Conservation (phyloP, 2,888 invertebrate species). For the Ctenicera cuprea region DNA sequence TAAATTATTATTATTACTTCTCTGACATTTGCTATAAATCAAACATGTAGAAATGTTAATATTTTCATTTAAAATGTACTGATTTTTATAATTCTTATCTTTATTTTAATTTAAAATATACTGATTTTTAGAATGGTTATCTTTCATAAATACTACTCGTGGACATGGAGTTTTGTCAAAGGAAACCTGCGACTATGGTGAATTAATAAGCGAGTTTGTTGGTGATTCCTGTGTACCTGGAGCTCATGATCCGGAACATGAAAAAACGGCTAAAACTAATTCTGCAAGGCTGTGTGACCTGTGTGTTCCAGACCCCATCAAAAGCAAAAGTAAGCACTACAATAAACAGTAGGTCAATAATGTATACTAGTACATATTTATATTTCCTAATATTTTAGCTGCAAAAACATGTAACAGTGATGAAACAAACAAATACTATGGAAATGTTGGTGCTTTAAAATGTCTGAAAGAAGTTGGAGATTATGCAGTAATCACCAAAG, state of each 20-base stretch:
- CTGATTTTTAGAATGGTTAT: constrained; percentile 75
- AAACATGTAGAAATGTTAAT: too few relatives aligned
- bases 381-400: constrained; percentile 40
- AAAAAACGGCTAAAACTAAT: constrained; percentile 64
- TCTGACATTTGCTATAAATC: too few relatives aligned
- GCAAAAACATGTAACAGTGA: constrained; percentile 73
- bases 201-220: constrained; percentile 76
- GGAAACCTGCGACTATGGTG: constrained; percentile 77
- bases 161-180: constrained; percentile 71
- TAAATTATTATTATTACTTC: too few relatives aligned
- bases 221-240: constrained; percentile 79
- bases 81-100: not conserved
- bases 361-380: not conserved
- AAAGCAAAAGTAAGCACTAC: constrained; percentile 40
- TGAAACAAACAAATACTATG: constrained; percentile 75
- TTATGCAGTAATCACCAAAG: constrained; percentile 75
- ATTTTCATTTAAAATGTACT: too few relatives aligned
- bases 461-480: constrained; percentile 77
- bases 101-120: constrained; percentile 20
- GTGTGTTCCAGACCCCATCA: constrained; percentile 57
- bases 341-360: not conserved
- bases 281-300: constrained; percentile 65
- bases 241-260: constrained; percentile 73
- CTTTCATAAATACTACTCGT: constrained; percentile 77
- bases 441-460: constrained; percentile 77